Evolutionary conservation across 2,797 vertebrate species (phyloP).

Genomic region (Cygnus olor): DNA sequence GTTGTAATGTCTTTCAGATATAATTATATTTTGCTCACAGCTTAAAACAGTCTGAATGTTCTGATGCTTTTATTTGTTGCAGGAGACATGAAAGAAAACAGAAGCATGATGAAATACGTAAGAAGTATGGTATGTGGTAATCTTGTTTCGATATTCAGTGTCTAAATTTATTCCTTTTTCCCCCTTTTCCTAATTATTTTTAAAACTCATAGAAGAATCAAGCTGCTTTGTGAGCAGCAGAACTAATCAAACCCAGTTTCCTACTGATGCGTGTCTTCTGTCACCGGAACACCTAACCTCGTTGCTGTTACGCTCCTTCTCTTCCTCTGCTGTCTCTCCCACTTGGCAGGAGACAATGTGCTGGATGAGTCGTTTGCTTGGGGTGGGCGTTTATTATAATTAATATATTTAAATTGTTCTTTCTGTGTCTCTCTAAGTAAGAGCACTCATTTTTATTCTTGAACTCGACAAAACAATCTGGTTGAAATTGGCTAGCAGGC

Average conservation of each 20-base stretch:
- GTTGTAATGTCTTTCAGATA: background rate
- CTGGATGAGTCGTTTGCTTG: background rate
- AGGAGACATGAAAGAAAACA: slow-evolving; percentile 84
- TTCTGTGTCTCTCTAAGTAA: background rate
- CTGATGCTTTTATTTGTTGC: slow-evolving; percentile 51
- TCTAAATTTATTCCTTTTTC: background rate
- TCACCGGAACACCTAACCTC: background rate
- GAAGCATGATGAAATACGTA: slow-evolving; percentile 88
- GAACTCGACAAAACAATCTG: background rate
- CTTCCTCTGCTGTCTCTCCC: background rate
- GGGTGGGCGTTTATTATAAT: no score
- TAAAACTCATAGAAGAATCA: slow-evolving; percentile 15
- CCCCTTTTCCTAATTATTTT: background rate
- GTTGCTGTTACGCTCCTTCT: background rate
- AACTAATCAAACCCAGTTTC: background rate
- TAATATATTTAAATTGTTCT: background rate
- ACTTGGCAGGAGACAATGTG: background rate
- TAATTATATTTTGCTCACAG: background rate
- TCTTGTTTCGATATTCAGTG: background rate
- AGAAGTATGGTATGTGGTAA: slow-evolving; percentile 87
- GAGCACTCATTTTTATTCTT: background rate
- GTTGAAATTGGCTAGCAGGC: background rate
- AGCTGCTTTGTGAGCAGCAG: background rate
- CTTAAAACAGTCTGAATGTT: background rate
- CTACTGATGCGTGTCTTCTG: background rate